These are phyloP conservation scores for Sussaba pulchella DNA, from an alignment of 2,888 invertebrate genomes.

Conservation along the genomic window DNA sequence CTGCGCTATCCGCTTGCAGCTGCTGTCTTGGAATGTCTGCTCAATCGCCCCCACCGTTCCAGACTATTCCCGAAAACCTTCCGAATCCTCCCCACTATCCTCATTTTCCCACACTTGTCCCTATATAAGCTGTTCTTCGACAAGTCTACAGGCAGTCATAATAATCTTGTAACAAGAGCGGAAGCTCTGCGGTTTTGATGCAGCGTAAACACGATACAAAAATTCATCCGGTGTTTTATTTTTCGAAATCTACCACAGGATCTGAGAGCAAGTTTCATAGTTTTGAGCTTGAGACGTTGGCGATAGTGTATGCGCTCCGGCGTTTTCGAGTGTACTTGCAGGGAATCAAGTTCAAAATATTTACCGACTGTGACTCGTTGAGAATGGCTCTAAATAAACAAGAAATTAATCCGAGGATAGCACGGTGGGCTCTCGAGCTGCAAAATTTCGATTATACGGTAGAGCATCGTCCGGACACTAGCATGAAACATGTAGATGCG, in stretches of 20 bases:
- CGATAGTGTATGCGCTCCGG: constrained; percentile 69
- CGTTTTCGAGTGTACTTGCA: constrained; percentile 72
- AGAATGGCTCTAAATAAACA: constrained; percentile 73
- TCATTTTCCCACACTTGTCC: no score
- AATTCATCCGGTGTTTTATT: constrained; percentile 77
- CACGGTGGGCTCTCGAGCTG: constrained; percentile 69
- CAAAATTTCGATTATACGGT: constrained; percentile 71
- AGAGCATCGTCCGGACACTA: constrained; percentile 68
- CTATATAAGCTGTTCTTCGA: no score
- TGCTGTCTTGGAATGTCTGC: no score
- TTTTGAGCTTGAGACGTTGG: constrained; percentile 77
- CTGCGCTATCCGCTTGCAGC: no score
- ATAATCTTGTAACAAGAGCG: no score
- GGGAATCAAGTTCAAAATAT: constrained; percentile 73
- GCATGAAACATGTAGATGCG: constrained; percentile 75
- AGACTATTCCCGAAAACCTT: no score
- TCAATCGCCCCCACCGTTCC: no score
- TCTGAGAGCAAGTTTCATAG: constrained; percentile 76
- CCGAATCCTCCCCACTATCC: no score
- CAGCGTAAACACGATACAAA: constrained; percentile 73
- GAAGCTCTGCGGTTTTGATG: constrained; percentile 74
- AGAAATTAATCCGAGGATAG: no score
- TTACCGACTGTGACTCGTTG: constrained; percentile 75
- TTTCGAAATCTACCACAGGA: constrained; percentile 74
- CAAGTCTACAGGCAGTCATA: no score